Evolutionary conservation across 2,888 invertebrate genomes (phyloP), one percentile per base, ranked within the genome.

Genomic region (Machimus rusticus): DNA sequence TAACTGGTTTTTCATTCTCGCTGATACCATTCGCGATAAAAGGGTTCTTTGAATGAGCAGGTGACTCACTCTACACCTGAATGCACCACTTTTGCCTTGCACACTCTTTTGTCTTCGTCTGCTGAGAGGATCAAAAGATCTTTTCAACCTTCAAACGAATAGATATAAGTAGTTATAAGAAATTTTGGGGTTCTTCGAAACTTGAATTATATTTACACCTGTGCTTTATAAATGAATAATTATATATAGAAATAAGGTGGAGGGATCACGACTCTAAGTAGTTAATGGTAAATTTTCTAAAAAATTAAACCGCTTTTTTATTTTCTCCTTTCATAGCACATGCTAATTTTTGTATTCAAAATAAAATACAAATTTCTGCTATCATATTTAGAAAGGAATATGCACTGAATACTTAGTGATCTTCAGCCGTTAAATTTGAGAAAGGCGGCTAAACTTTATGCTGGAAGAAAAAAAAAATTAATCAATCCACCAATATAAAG

Each of bases 41-140:
- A 19, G 28, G 66, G 23, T 12, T 66, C 28, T 66, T 66, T 66
- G 12, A 66, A 14, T 23, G 23, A 9, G 23, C 51, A 79, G 31
- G 79, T 79, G 79, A 79, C 55, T 79, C 79, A 79, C 43, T 78
- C 23, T 43, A 5, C 78, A 78, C 78, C 43, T 78, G 78, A 78
- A 46, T 78, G 78, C 46, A 28, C 78, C 43, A n/a, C n/a, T 51
- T 16, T 51, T 39, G n/a, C 23, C 34, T 43, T 78, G 2, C 14
- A 43, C 28, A 78, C 43, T 39, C 19, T 39, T 78, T 28, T 31
- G 43, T 16, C 6, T 19, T n/a, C 16, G 5, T n/a, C 19, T 51
- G 5, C 1, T 51, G 6, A 51, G 3, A 51, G n/a, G n/a, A 51
- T 51, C 51, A 51, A 51, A 51, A 51, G 51, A 51, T 19, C 51